Conservation (phyloP, 2,113 vertebrate genomes). For the Spermophilus dauricus region DNA sequence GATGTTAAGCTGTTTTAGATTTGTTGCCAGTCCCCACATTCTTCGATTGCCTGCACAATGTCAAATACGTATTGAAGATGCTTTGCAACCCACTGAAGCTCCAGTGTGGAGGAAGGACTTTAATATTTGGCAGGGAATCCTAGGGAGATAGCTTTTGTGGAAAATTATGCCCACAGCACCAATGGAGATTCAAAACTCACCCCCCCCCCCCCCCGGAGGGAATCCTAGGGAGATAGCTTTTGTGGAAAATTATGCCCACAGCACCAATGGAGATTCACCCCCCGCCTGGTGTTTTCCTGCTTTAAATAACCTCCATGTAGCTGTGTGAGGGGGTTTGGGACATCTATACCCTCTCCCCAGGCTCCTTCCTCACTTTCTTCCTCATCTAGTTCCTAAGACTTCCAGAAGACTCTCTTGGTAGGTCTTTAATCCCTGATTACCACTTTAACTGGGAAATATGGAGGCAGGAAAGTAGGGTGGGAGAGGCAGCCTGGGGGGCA, state of each 20-base stretch:
- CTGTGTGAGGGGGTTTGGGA: background rate
- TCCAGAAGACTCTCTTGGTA: background rate
- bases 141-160: background rate
- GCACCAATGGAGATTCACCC: background rate
- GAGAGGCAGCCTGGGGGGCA: background rate
- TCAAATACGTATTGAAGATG: conserved; percentile 22
- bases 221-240: background rate
- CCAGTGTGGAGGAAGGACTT: background rate
- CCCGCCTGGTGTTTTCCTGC: background rate
- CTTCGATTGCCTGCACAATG: background rate
- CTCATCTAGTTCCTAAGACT: background rate
- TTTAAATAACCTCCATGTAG: background rate
- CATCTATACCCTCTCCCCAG: background rate
- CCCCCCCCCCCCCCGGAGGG: background rate
- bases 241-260: background rate
- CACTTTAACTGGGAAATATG: background rate
- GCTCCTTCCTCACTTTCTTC: background rate
- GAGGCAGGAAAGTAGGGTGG: background rate
- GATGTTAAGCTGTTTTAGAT: conserved; percentile 61
- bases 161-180: background rate
- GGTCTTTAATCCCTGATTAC: background rate
- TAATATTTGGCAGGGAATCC: background rate
- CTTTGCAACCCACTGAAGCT: background rate
- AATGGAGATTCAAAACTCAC: background rate
- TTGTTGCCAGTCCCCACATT: conserved; percentile 33